Evolutionary conservation across 2,797 vertebrate genomes (phyloP).

Genomic region (Heterohyrax brucei): DNA sequence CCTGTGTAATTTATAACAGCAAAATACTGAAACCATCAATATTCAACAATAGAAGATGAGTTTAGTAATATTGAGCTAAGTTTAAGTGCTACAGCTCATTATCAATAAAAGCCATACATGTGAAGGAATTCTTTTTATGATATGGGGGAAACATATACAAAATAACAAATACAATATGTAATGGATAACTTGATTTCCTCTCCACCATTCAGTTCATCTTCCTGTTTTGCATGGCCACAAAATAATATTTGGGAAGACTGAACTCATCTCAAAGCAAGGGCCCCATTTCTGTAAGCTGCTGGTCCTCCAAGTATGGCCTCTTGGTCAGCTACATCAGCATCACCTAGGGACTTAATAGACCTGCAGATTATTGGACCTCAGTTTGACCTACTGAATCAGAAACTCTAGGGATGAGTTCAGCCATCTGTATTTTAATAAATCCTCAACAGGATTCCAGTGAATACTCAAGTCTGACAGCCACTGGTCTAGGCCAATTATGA

Average conservation of each 20-base stretch:
- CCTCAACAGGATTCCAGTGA: not conserved
- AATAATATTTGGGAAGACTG: not conserved
- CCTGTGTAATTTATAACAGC: not conserved
- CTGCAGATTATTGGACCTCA: not conserved
- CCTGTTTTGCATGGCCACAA: not conserved
- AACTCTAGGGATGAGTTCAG: not conserved
- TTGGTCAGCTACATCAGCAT: not conserved
- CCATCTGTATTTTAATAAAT: not conserved
- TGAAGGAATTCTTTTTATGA: conserved; percentile 1
- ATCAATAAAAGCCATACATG: not conserved
- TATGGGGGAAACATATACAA: not conserved
- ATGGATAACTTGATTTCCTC: not conserved
- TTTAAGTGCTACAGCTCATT: not conserved
- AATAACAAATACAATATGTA: not conserved
- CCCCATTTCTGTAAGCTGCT: not conserved
- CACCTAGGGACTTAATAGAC: not conserved
- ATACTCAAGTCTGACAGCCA: not conserved
- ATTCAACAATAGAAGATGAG: not conserved
- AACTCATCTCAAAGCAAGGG: not conserved
- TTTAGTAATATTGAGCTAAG: not conserved
- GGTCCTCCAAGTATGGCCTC: not conserved
- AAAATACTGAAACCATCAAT: conserved; percentile 60
- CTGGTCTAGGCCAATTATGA: not conserved
- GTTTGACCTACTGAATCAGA: not conserved
- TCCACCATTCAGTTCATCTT: not conserved